Evolutionary conservation across 1,140 invertebrate species (phyloP).

Genomic region (Pseudomyrmex pallidus): DNA sequence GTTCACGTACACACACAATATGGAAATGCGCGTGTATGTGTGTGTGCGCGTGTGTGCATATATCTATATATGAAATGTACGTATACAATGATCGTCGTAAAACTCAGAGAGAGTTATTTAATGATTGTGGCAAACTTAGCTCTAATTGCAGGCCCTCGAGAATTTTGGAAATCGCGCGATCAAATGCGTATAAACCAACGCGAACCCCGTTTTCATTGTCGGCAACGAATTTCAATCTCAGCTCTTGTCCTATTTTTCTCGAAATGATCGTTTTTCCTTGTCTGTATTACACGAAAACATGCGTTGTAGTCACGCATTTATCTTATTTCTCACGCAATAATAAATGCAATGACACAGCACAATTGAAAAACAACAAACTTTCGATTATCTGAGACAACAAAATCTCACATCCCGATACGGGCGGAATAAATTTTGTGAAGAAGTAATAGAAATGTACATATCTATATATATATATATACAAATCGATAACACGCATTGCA

Average conservation of each 20-base stretch:
- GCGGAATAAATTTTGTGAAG: neutral
- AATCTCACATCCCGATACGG: slow-evolving; percentile 3
- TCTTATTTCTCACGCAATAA: slow-evolving; percentile 5
- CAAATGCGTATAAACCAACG: neutral
- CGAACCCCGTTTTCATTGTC: neutral
- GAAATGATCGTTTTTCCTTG: neutral
- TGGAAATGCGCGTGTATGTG: neutral
- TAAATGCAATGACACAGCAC: slow-evolving; percentile 8
- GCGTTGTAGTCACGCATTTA: neutral
- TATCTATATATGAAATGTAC: slow-evolving; percentile 44
- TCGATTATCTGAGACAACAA: neutral
- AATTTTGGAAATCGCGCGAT: slow-evolving; percentile 14
- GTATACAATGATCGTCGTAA: slow-evolving; percentile 57
- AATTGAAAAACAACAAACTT: too few species aligned
- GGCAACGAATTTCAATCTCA: slow-evolving; percentile 1
- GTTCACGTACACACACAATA: slow-evolving; percentile 36
- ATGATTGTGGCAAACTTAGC: slow-evolving; percentile 55
- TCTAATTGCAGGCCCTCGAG: slow-evolving; percentile 64
- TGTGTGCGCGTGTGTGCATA: neutral
- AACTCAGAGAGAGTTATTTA: slow-evolving; percentile 44
- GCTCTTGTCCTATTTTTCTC: neutral
- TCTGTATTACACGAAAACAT: slow-evolving; percentile 8
- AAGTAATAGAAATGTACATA: neutral
- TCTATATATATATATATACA: slow-evolving; percentile 5
- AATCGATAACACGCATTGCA: slow-evolving; percentile 51